phyloP scores from a whole-genome alignment of 1,140 invertebrate species.

The Acromyrmex charruanus region DNA sequence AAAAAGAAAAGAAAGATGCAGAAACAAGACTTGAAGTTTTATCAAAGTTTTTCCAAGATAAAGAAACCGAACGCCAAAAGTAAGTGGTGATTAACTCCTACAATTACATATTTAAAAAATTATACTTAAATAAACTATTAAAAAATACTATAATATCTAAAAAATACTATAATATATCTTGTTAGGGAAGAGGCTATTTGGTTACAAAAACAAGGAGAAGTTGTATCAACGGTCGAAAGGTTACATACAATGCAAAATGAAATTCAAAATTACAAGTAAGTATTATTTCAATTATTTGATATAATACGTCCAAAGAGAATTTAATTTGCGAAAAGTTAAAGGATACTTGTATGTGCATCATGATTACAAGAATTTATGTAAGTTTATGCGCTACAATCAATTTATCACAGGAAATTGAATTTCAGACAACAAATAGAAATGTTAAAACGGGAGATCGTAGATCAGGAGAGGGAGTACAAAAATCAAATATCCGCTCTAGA shows the following conservation, averaged over 20 bases:
- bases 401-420: slow-evolving; percentile 73
- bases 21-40: slow-evolving; percentile 94
- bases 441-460: slow-evolving; percentile 92
- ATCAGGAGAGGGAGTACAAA: slow-evolving; percentile 93
- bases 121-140: slow-evolving; percentile 16
- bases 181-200: slow-evolving; percentile 92
- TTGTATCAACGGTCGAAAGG: slow-evolving; percentile 92
- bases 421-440: slow-evolving; percentile 90
- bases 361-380: slow-evolving; percentile 1
- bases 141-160: slow-evolving; percentile 3
- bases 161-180: background rate
- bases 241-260: slow-evolving; percentile 92
- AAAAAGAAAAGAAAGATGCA: slow-evolving; percentile 93
- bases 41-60: slow-evolving; percentile 95
- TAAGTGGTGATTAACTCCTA: slow-evolving; percentile 76
- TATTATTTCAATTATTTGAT: slow-evolving; percentile 18
- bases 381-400: slow-evolving; percentile 18
- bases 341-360: background rate
- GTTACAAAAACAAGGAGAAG: slow-evolving; percentile 94
- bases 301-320: background rate
- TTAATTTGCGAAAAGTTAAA: slow-evolving; percentile 42
- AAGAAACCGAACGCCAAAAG: slow-evolving; percentile 94
- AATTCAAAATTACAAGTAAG: slow-evolving; percentile 93
- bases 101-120: background rate
- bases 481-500: slow-evolving; percentile 91